A percentile compares a stretch with the other conserved stretches of the same genome.
Evolutionary conservation across 2,888 invertebrate genomes (phyloP).

Genomic region (Trachelus troglodyta): DNA sequence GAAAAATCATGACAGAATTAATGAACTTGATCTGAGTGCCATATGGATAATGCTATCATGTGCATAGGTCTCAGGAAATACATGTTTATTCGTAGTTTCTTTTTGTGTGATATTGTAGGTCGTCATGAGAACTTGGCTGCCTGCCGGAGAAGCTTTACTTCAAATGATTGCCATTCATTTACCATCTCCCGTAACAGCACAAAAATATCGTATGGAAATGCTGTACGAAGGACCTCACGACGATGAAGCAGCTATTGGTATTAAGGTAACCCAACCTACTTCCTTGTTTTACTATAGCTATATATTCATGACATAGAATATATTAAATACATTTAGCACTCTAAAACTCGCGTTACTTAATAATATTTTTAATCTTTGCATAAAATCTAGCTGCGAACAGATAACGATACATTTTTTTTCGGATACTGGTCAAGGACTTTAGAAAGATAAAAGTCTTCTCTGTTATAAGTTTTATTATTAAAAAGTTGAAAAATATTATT

Average conservation of each 20-base stretch:
- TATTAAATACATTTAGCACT: slow-evolving; percentile 12
- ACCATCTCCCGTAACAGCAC: slow-evolving; percentile 98
- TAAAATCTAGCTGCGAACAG: no score
- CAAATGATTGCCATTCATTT: slow-evolving; percentile 99
- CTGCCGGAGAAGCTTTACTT: slow-evolving; percentile 98
- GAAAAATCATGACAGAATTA: slow-evolving; percentile 51
- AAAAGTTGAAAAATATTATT: slow-evolving; percentile 12
- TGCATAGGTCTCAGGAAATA: no score
- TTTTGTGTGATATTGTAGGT: slow-evolving; percentile 68
- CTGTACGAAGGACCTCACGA: slow-evolving; percentile 98
- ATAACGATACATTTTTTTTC: no score
- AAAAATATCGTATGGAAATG: slow-evolving; percentile 99
- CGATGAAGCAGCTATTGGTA: slow-evolving; percentile 92
- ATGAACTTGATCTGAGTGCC: slow-evolving; percentile 43
- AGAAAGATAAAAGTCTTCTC: no score
- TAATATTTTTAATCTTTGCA: no score
- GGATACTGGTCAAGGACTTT: no score
- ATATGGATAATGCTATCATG: no score
- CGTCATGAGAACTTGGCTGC: slow-evolving; percentile 99
- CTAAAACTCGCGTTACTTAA: no score
- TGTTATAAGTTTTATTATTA: background rate
- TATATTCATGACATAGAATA: background rate
- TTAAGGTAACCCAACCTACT: slow-evolving; percentile 71
- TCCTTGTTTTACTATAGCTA: background rate
- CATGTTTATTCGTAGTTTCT: background rate